Percentiles rank a stretch among this genome's conserved stretches.
Conservation (phyloP, 2,888 invertebrate genomes). For the Volucella zonaria region DNA sequence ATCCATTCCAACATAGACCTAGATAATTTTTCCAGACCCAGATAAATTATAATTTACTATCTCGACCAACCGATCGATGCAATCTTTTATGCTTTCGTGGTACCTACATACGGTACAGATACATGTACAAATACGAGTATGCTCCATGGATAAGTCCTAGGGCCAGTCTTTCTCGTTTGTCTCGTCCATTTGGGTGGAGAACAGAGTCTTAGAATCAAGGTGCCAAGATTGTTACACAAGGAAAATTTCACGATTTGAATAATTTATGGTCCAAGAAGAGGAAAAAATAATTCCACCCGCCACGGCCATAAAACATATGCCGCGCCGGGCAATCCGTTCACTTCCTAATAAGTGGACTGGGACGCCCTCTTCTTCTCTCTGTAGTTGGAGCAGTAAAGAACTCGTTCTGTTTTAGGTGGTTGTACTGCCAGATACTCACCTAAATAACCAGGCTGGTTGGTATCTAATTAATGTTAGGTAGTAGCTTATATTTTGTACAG, state of each 20-base stretch:
- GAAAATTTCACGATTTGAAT: conserved; percentile 47
- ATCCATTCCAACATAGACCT: conserved; percentile 18
- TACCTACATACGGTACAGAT: too few species aligned
- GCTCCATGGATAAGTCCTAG: not conserved
- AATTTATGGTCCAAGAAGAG: conserved; percentile 47
- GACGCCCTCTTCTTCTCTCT: not conserved
- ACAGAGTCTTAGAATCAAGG: conserved; percentile 1
- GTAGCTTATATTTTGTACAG: conserved; percentile 21
- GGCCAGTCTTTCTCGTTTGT: conserved; percentile 40
- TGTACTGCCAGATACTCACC: conserved; percentile 18
- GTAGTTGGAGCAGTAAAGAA: not conserved
- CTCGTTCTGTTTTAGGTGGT: conserved; percentile 22
- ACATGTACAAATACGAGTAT: too few species aligned
- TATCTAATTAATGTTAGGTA: conserved; percentile 51
- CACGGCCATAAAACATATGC: not conserved
- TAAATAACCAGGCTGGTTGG: conserved; percentile 25
- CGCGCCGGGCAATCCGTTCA: not conserved
- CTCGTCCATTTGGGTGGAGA: not conserved
- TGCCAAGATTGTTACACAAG: conserved; percentile 23
- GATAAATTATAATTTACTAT: conserved; percentile 60
- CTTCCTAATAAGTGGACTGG: conserved; percentile 5
- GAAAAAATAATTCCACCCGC: conserved; percentile 26
- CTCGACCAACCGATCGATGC: conserved; percentile 33
- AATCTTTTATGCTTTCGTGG: conserved; percentile 12
- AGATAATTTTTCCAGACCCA: conserved; percentile 21